Conservation (phyloP, 2,888 invertebrate genomes). For the Portevinia maculata region DNA sequence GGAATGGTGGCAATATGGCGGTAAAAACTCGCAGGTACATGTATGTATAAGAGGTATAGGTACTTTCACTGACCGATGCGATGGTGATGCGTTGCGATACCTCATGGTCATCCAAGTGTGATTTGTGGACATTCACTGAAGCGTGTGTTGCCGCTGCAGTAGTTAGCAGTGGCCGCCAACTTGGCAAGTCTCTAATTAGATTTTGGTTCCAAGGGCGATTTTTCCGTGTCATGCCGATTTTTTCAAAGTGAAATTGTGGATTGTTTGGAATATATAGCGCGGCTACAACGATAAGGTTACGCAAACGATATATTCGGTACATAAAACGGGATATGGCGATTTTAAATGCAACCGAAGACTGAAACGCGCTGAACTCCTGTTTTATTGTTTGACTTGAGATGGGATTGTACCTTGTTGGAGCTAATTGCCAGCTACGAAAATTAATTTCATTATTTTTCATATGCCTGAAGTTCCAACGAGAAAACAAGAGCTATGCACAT, state of each 20-base stretch:
- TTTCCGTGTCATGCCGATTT: conserved; percentile 51
- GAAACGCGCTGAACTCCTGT: conserved; percentile 14
- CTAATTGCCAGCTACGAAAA: conserved; percentile 4
- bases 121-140: conserved; percentile 72
- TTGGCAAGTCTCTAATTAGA: conserved; percentile 70
- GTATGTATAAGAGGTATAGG: too few relatives aligned
- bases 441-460: conserved; percentile 7
- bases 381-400: conserved; percentile 3
- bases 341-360: conserved; percentile 46
- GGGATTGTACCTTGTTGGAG: conserved; percentile 7
- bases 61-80: conserved; percentile 24
- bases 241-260: conserved; percentile 54
- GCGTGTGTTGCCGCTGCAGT: conserved; percentile 60
- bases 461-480: background rate
- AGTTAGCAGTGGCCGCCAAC: conserved; percentile 48
- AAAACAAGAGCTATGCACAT: too few relatives aligned
- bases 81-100: conserved; percentile 54
- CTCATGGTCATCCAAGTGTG: conserved; percentile 69
- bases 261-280: conserved; percentile 47
- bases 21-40: conserved; percentile 23
- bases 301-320: background rate
- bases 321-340: conserved; percentile 19
- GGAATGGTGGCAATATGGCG: conserved; percentile 51
- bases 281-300: conserved; percentile 11
- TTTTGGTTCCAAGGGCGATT: conserved; percentile 67